Base-by-base conservation (phyloP, 1,140 invertebrate species). In the Daktulosphaira vitifoliae region DNA sequence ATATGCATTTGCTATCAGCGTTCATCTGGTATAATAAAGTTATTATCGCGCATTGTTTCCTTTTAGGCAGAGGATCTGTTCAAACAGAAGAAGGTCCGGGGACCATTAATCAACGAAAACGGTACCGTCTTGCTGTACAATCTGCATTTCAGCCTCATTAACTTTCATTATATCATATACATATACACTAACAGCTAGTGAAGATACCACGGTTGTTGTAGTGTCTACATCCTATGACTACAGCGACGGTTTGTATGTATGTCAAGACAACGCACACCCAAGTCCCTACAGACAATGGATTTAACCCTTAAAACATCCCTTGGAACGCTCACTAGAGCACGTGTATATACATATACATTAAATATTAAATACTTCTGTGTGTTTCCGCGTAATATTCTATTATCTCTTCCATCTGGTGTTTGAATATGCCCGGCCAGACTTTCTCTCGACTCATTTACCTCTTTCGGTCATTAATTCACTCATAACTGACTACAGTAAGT, bases 391-490 rank as follows among this genome's bases (percentile, higher is more conserved):
- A 62, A 62, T 62, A 62, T 62, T 62, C 56, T 62, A 62, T 62
- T 62, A 62, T 62, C 56, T 62, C 56, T 62, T 62, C 56, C 56
- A 62, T 62, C 56, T 62, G 56, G 56, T 62, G 56, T 62, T 62
- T 62, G 56, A 62, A 62, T 62, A 62, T 62, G 56, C 56, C 56
- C 56, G 54, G 42, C 38, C 54, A 44, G 54, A 42, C 54, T 38
- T 59, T 59, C 39, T 44, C 54, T 59, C 54, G 23, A 59, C 54
- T 59, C 54, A 59, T 59, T 59, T 62, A 62, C 39, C 56, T 62
- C 56, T 62, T 62, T 62, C 56, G 56, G 56, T 46, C 56, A 39
- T 62, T 62, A 62, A 62, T 39, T 62, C 56, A 39, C 56, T 39
- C 42, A 26, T 44, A 44, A 59, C 54, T 20, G 38, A 5, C 5